Base-by-base conservation (phyloP, 2,888 invertebrate genomes). In the Drepana falcataria region DNA sequence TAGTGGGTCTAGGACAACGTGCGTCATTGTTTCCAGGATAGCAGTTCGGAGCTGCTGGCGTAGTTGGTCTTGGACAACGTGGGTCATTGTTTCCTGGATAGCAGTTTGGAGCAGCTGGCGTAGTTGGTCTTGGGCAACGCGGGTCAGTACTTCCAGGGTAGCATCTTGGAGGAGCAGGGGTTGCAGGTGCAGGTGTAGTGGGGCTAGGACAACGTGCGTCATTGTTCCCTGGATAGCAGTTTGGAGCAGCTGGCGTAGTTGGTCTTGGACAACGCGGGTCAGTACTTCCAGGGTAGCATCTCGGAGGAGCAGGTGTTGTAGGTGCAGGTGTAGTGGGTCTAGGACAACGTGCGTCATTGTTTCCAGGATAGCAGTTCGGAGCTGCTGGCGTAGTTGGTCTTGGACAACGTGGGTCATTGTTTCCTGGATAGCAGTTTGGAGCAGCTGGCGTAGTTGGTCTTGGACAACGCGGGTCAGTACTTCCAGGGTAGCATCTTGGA, bases 11-110 rank as follows among this genome's bases (percentile, higher is more conserved):
- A 41, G 68, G 54, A 75, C 76, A 54, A 62, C 80, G 48, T 54
- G 77, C 74, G 56, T 82, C 80, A 2, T 57, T 66, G 6, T 66
- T 68, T 53, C 82, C 81, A n/a, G 83, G 83, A 65, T 79, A 79
- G 59, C 71, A 66, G 9, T 2, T 6, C 0, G 44, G 0, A 49
- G 52, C 9, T 2, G 44, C 44, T 3, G 44, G 44, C 3, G 44
- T 44, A 3, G 44, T 44, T 9, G 44, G 44, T 9, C 9, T 6
- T 6, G 44, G 44, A 9, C 44, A 44, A 9, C 44, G 44, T 9
- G 44, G 44, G 44, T 44, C 44, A 9, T 7, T 44, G 9, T 7
- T 9, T 2, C 44, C 44, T 44, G 44, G 44, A 44, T 44, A 44
- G 9, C 44, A 44, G 7, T 9, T 44, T 0, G 58, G 59, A n/a